Evolutionary conservation across 2,113 vertebrate genomes (phyloP).

Genomic region (Xenus cinereus): DNA sequence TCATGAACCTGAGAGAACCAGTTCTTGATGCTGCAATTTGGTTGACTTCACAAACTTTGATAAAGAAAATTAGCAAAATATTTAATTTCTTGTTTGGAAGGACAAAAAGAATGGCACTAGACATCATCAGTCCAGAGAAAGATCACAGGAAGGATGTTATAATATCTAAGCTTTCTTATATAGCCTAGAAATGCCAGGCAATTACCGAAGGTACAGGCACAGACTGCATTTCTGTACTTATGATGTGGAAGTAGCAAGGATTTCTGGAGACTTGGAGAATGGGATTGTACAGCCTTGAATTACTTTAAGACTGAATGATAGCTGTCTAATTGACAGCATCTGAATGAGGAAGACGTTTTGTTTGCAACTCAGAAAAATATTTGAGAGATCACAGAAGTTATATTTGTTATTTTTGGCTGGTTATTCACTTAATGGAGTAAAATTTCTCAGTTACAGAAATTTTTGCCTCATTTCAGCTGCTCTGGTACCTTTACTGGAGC

Average conservation of each 20-base stretch:
- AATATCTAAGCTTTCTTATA: neutral
- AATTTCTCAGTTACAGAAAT: neutral
- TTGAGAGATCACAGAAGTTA: neutral
- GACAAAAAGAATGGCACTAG: neutral
- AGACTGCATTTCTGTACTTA: neutral
- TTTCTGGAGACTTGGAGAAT: neutral
- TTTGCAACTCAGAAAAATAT: neutral
- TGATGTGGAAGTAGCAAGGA: neutral
- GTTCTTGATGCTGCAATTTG: neutral
- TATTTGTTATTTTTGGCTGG: neutral
- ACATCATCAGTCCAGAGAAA: neutral
- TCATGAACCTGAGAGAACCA: neutral
- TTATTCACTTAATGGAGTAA: neutral
- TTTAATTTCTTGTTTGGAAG: neutral
- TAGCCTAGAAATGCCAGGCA: neutral
- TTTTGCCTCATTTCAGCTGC: too few species aligned
- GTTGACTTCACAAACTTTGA: neutral
- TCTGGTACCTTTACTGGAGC: too few species aligned
- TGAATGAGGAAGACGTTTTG: neutral
- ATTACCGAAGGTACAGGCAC: neutral
- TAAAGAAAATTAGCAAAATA: neutral
- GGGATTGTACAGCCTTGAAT: neutral
- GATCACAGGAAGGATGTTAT: neutral
- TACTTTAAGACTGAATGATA: neutral
- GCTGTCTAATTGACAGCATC: neutral